Base-by-base conservation (phyloP, 2,888 invertebrate species). In the Schrankia costaestrigalis region DNA sequence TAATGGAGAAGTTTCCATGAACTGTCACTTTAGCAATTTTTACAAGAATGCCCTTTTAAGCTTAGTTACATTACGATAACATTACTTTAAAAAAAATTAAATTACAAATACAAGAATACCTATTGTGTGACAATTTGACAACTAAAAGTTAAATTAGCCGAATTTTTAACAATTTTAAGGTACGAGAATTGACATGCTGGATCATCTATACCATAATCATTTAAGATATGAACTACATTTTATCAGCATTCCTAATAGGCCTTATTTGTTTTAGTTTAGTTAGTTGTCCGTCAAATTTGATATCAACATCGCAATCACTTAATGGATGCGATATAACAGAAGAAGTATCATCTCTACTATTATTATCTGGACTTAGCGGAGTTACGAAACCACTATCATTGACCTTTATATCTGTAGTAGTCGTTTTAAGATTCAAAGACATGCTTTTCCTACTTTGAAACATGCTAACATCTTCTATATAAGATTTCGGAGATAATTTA, bases 261-360 rank as follows among this genome's bases (percentile, higher is more conserved):
- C 92, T 89, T 13, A 95, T 91, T 31, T 92, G 93, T 67, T 94
- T 95, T 40, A 95, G 76, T 66, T 95, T 94, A 0, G 94, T 94
- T 1, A 93, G 93, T 9, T 85, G 86, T 3, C 94, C 95, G 56
- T 94, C 93, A 63, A 93, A 95, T 45, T 92, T 93, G 26, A 95
- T 94, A 62, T 92, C 93, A 0, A 95, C 94, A 63, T 94, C 95
- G 38, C 92, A 92, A 59, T 93, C 92, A 48, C 94, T 94, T 2
- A 95, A 63, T 0, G 95, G 95, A 78, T 95, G 95, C 28, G 90
- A 90, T 1, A 86, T 64, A 0, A 78, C 69, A 0, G 89, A 88
- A 18, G 72, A 73, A 0, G 63, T 65, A 8, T 88, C 89, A 2
- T 79, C 76, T 40, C 83, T 30, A 59, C 80, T 6, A 3, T 83